Base-by-base conservation (phyloP, 1,140 invertebrate genomes). In the Caenorhabditis remanei region DNA sequence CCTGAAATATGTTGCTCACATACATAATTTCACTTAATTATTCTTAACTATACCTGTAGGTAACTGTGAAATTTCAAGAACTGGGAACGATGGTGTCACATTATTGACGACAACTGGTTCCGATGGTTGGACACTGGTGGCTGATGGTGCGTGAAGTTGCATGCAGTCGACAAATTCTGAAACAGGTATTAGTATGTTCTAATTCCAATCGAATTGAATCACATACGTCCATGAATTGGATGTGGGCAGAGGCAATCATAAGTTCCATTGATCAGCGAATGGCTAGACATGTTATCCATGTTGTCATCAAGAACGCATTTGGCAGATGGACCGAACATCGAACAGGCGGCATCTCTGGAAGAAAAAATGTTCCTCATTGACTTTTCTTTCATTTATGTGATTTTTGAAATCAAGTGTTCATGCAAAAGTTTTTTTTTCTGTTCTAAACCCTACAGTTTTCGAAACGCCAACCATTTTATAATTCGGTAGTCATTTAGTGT, bases 261-360 rank as follows among this genome's bases (percentile, higher is more conserved):
- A 21, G 84, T 83, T 16, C 86, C 85, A 40, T 88, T 86, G 24
- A 56, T 84, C 48, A 84, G 21, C 9, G 46, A 40, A 5, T 21
- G 61, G 40, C 61, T 71, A n/a, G 21, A 41, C 61, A 85, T 58
- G 1, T 67, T 85, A 46, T 84, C 87, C 48, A 55, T 87, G 40
- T 79, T 46, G 41, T 87, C 75, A n/a, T 88, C 87, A 11, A 88
- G 79, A 40, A 83, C 75, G 9, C 87, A 88, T 41, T 83, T 71
- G 41, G 87, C 87, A n/a, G 16, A n/a, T 46, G 53, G 32, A 55
- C 87, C 87, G 79, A 63, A 88, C 56, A 88, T 56, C 8, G 87
- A 67, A 61, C 87, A 88, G 19, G 85, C 87, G 32, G 84, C 87
- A 50, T 88, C 85, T 65, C 87, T 88, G 85, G 71, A 88, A 85